Percentiles rank a stretch among this genome's conserved stretches.
Conservation (phyloP, 1,140 invertebrate genomes). For the Chionoecetes opilio region DNA sequence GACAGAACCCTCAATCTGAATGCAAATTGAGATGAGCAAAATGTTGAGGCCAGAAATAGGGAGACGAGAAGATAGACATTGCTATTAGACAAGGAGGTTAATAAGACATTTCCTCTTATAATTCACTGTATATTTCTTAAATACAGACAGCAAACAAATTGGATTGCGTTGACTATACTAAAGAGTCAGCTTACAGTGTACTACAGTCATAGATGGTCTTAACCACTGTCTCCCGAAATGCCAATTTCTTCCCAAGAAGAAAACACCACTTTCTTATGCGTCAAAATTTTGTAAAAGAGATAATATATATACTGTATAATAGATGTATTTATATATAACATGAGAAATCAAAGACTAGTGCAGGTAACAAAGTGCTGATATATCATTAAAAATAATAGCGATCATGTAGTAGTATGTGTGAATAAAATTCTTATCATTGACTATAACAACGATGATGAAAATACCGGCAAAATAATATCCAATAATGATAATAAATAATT, state of each 20-base stretch:
- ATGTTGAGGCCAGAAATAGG: too few relatives aligned
- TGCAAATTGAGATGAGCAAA: too few relatives aligned
- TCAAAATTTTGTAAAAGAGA: neutral
- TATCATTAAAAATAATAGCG: neutral
- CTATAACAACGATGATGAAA: neutral
- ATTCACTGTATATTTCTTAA: conserved; percentile 79
- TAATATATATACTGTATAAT: neutral
- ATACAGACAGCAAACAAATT: conserved; percentile 80
- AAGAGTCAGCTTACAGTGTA: conserved; percentile 75
- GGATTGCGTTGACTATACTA: conserved; percentile 79
- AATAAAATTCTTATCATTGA: neutral
- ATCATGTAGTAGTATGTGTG: neutral
- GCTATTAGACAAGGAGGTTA: too few relatives aligned
- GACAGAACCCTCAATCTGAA: too few relatives aligned
- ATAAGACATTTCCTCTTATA: conserved; percentile 32
- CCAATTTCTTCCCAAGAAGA: neutral
- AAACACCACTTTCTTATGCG: neutral
- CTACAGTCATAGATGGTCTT: conserved; percentile 47
- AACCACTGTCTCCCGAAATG: conserved; percentile 34
- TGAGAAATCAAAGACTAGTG: conserved; percentile 78
- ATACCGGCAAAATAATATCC: too few relatives aligned
- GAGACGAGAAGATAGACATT: too few relatives aligned
- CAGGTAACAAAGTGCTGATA: conserved; percentile 44
- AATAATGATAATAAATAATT: conserved; percentile 32
- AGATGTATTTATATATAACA: conserved; percentile 56